Base-by-base conservation (phyloP, 2,797 vertebrate species). In the Tympanoctomys barrerae region DNA sequence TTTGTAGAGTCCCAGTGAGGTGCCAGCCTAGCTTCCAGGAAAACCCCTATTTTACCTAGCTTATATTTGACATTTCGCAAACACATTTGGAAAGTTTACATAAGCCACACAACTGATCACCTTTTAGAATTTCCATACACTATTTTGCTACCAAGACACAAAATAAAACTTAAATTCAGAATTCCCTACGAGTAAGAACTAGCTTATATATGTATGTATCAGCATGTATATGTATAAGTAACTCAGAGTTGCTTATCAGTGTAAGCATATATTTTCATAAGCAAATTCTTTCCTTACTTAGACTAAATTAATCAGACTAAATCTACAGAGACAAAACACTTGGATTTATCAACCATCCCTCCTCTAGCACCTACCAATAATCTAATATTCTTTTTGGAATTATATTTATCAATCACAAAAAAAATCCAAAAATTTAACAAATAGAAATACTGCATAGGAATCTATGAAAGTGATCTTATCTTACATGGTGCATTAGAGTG, bases 251-350 rank as follows among this genome's bases (percentile, higher is more conserved):
- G 49, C 22, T 64, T 73, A 49, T 31, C 81, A 39, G 39, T 36
- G 36, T 94, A n/a, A 26, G 16, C 54, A 86, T 33, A 79, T 13
- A 80, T 21, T 64, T 95, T 85, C 59, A 42, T 46, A 78, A 22
- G 92, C 62, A 95, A 78, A 52, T 64, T 73, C 46, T 86, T 95
- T 57, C 79, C 77, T 57, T 75, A 89, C 70, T 82, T 89, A 94
- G 59, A 42, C 42, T 42, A 42, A 42, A 42, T 42, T 42, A 42
- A 42, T 42, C 42, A 42, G 42, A 73, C 39, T 94, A 84, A 73
- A 89, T 90, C 68, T 89, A 84, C 21, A 94, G n/a, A 64, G 28
- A 80, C n/a, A 90, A 75, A 95, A 89, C 28, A 82, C 73, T 62
- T 91, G 87, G 9, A 62, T 77, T 93, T 64, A 24, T 62, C 10